These are phyloP conservation scores for Montipora cactus DNA, from an alignment of 64 coral and sea anemone genomes.

Conservation along the genomic window DNA sequence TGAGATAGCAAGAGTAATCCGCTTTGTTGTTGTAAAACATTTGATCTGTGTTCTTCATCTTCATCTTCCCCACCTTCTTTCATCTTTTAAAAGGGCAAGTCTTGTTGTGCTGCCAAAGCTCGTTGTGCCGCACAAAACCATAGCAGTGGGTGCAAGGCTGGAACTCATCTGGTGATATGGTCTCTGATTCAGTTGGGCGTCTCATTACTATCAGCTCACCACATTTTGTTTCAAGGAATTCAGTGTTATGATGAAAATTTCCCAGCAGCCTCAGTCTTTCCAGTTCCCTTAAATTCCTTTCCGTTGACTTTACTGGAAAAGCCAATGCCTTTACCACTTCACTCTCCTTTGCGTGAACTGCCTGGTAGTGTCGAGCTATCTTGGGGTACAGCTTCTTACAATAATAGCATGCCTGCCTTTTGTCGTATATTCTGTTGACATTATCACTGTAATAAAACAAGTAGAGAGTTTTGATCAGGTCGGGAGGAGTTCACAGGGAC, in stretches of 20 bases:
- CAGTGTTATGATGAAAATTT: conserved; percentile 46
- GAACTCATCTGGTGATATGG: neutral
- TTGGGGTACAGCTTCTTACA: conserved; percentile 3
- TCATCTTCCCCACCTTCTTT: neutral
- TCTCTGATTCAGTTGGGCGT: neutral
- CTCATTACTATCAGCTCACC: conserved; percentile 49
- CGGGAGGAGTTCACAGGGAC: too few relatives aligned
- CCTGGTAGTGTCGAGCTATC: conserved; percentile 31
- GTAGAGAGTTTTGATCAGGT: too few relatives aligned
- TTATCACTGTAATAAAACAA: neutral
- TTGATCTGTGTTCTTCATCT: neutral
- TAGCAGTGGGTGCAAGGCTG: conserved; percentile 17
- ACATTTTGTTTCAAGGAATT: conserved; percentile 10
- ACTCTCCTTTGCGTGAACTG: conserved; percentile 13
- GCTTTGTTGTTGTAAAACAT: neutral
- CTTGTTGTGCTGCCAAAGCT: conserved; percentile 44
- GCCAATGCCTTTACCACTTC: conserved; percentile 9
- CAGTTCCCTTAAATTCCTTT: conserved; percentile 7
- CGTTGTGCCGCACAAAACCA: conserved; percentile 19
- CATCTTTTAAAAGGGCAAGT: neutral
- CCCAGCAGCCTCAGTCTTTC: conserved; percentile 49
- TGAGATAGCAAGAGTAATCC: neutral
- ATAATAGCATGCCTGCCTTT: conserved; percentile 20
- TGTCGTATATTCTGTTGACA: conserved; percentile 28
- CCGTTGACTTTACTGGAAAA: neutral